A percentile compares a stretch with the other conserved stretches of the same genome.
phyloP scores from a whole-genome alignment of 2,113 vertebrate species.

The Pogonocichla stellata region DNA sequence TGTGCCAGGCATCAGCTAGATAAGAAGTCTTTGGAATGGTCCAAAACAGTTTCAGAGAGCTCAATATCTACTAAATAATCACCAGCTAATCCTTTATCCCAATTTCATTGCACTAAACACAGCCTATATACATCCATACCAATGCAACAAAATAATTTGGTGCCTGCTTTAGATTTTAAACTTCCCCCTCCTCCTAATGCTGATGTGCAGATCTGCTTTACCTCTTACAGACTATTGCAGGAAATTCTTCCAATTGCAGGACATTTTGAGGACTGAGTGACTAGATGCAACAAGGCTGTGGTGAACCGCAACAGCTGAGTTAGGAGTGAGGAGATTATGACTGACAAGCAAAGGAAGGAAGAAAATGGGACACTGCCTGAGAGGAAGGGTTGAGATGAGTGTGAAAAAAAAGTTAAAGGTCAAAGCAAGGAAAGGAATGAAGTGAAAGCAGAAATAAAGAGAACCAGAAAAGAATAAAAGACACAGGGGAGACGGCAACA shows the following conservation, averaged over 20 bases:
- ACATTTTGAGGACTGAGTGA: background rate
- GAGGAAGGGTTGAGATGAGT: background rate
- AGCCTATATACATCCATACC: background rate
- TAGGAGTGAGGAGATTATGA: background rate
- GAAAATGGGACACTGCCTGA: background rate
- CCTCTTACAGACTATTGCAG: background rate
- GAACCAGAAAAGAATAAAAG: background rate
- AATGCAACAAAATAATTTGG: background rate
- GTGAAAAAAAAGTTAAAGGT: background rate
- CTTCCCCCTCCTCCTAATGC: background rate
- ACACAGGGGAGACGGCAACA: background rate
- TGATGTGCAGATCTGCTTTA: background rate
- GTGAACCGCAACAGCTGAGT: background rate
- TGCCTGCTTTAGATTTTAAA: background rate
- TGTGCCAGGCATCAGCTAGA: background rate
- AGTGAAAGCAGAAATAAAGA: background rate
- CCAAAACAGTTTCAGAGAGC: background rate
- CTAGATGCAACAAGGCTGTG: background rate
- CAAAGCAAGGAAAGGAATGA: background rate
- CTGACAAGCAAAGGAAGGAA: background rate
- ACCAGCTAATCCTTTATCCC: background rate
- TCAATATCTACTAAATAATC: background rate
- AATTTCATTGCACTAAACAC: background rate
- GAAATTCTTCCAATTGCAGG: background rate
- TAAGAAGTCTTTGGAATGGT: background rate